Evolutionary conservation across 2,797 vertebrate genomes (phyloP), one percentile per base, ranked within the genome.

Genomic region (Bradypodion pumilum): DNA sequence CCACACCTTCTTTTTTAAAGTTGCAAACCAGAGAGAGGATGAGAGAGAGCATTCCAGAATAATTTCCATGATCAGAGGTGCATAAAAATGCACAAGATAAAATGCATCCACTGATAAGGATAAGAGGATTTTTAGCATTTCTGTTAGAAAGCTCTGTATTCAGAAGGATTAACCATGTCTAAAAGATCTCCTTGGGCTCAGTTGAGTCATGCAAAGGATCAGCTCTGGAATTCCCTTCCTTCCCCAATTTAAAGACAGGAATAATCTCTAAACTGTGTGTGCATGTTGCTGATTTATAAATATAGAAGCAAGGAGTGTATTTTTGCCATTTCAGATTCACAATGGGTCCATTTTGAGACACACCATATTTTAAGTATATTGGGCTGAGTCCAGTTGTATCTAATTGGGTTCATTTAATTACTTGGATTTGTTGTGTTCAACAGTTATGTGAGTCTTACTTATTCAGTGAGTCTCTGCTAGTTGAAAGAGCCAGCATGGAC

Each of bases 171-270:
- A 86, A 79, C 60, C 68, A 13, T 13, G 6, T 56, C 1, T 85
- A 78, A 72, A n/a, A 83, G 0, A 74, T 81, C 37, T 86, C 85
- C 37, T 66, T 89, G 66, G 23, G 1, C 29, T 62, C 21, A 70
- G 15, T 81, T 3, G 65, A 23, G 60, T 23, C 16, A 46, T 19
- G 29, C 9, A 42, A 29, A 80, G 37, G 87, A 88, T 87, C 27
- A 78, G n/a, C 32, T 40, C 56, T 63, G 8, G 0, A 80, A 13
- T 73, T 13, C 0, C 59, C 2, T 63, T 29, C 75, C 40, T 68
- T 21, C 69, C 46, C 84, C 80, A 0, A 81, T 84, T 86, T 82
- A 73, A 82, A 88, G 23, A 8, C 82, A 6, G 35, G 23, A 49
- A 56, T 9, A n/a, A 73, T n/a, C 0, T 56, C 84, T 29, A 0